Evolutionary conservation across 2,888 invertebrate genomes (phyloP).

Genomic region (Mermis nigrescens): DNA sequence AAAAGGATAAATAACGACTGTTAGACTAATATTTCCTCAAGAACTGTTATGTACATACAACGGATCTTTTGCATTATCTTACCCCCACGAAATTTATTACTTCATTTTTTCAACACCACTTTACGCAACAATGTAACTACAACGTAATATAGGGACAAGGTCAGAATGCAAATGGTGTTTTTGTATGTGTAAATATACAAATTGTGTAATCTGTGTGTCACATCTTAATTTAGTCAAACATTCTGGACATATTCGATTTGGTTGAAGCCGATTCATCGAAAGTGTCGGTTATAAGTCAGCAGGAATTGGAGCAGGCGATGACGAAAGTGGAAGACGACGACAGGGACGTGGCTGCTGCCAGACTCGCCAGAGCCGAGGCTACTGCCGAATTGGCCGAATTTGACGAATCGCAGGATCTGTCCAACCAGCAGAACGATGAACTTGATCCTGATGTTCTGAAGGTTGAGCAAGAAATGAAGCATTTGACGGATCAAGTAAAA

Average conservation of each 20-base stretch:
- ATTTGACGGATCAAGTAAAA: constrained; percentile 35
- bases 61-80: too few species aligned
- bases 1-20: too few species aligned
- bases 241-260: constrained; percentile 24
- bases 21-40: too few species aligned
- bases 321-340: constrained; percentile 27
- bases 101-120: too few species aligned
- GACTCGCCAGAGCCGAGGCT: constrained; percentile 21
- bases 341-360: constrained; percentile 26
- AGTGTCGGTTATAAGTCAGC: constrained; percentile 13
- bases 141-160: too few species aligned
- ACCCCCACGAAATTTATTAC: too few species aligned
- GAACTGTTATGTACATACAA: too few species aligned
- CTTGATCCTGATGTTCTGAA: constrained; percentile 32
- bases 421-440: constrained; percentile 12
- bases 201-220: too few species aligned
- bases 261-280: constrained; percentile 14
- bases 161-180: too few species aligned
- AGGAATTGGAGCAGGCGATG: constrained; percentile 23
- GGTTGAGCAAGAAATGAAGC: constrained; percentile 34
- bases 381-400: constrained; percentile 8
- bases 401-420: background rate
- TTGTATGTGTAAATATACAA: too few species aligned
- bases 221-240: background rate
- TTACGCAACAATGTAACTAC: too few species aligned